These are phyloP conservation scores for Odontamblyopus lacepedii DNA, from an alignment of 2,797 vertebrate genomes.

Conservation along the genomic window DNA sequence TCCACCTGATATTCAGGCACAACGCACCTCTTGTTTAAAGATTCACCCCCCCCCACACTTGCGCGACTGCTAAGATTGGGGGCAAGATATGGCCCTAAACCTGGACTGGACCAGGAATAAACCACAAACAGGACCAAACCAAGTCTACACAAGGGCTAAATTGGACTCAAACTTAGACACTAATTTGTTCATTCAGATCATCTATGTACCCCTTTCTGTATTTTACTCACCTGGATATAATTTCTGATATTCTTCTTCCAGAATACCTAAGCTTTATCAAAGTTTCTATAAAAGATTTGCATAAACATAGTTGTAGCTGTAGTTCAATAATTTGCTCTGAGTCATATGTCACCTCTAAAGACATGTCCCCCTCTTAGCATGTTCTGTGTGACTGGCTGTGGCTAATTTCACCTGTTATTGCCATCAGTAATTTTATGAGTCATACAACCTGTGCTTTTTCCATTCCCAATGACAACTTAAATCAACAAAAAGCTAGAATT, in stretches of 20 bases:
- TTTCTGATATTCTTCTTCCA: neutral
- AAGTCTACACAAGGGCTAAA: neutral
- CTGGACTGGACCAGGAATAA: neutral
- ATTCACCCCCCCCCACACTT: too few species aligned
- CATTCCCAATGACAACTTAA: constrained; percentile 2
- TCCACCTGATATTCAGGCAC: too few species aligned
- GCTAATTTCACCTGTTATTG: constrained; percentile 5
- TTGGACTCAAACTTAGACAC: neutral
- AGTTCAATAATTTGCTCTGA: constrained; percentile 2
- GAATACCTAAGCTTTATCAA: neutral
- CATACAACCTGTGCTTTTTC: constrained; percentile 13
- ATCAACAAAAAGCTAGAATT: constrained; percentile 21
- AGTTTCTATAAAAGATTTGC: neutral
- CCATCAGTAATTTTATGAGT: constrained; percentile 10
- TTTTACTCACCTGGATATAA: neutral
- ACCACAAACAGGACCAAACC: neutral
- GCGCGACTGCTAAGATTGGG: too few species aligned
- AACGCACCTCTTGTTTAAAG: too few species aligned
- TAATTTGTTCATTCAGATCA: too few species aligned
- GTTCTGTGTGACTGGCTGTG: constrained; percentile 1
- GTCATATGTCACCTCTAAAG: neutral
- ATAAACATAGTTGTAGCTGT: neutral
- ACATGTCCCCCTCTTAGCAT: constrained; percentile 1
- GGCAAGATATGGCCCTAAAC: neutral
- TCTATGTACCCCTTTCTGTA: neutral